Evolutionary conservation across 2,113 vertebrate genomes (phyloP).

Genomic region (Pterophyllum scalare): DNA sequence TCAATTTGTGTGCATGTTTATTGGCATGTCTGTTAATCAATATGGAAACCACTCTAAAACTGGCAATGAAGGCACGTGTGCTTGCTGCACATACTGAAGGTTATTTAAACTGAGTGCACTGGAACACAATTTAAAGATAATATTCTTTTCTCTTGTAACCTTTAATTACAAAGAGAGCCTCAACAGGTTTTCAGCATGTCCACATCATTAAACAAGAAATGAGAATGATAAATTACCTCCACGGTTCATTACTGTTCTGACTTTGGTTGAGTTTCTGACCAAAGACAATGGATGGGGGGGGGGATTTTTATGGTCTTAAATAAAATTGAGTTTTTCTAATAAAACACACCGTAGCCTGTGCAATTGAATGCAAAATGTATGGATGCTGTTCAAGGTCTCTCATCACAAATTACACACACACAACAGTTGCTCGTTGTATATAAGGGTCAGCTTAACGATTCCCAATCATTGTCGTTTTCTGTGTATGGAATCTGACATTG

Average conservation of each 20-base stretch:
- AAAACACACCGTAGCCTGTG: background rate
- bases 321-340: background rate
- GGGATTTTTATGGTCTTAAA: background rate
- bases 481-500: conserved; percentile 29
- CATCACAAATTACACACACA: background rate
- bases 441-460: conserved; percentile 33
- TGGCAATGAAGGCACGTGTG: background rate
- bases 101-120: background rate
- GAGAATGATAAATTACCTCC: conserved; percentile 17
- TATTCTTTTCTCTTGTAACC: conserved; percentile 4
- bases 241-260: conserved; percentile 1
- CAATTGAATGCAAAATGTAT: background rate
- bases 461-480: conserved; percentile 33
- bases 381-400: conserved; percentile 8
- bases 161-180: conserved; percentile 1
- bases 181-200: conserved; percentile 5
- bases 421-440: background rate
- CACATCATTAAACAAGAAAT: conserved; percentile 21
- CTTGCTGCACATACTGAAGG: background rate
- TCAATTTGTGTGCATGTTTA: no score
- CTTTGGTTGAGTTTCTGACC: conserved; percentile 9
- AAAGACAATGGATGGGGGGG: background rate
- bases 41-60: background rate
- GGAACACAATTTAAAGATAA: conserved; percentile 13
- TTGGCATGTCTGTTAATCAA: background rate